These are phyloP conservation scores for Sebastes matsubarae DNA, from an alignment of 2,797 vertebrate species.

Conservation along the genomic window DNA sequence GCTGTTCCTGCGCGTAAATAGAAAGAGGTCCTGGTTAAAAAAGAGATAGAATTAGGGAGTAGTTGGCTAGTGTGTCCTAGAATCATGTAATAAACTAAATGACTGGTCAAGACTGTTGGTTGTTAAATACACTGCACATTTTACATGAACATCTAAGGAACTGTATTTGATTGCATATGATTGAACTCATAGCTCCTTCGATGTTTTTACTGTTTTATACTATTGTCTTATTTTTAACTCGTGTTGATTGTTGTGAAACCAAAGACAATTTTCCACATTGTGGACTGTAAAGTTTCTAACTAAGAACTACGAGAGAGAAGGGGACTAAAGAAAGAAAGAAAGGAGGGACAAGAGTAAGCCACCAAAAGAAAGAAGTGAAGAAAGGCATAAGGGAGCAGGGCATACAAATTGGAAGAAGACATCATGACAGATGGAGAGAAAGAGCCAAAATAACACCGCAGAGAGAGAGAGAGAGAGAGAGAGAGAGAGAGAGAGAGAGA, in stretches of 20 bases:
- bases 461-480: not conserved
- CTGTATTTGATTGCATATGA: too few species aligned
- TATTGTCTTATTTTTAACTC: too few species aligned
- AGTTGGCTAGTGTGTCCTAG: not conserved
- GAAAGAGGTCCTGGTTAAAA: not conserved
- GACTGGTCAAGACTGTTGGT: not conserved
- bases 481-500: not conserved
- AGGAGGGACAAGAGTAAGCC: not conserved
- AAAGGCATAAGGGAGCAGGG: not conserved
- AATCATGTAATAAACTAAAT: not conserved
- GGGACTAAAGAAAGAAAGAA: not conserved
- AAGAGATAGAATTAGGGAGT: not conserved
- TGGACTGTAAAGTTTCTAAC: too few species aligned
- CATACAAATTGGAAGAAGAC: slow-evolving; percentile 10
- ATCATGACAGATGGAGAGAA: slow-evolving; percentile 39
- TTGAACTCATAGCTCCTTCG: too few species aligned
- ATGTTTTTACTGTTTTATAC: too few species aligned
- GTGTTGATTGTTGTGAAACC: too few species aligned
- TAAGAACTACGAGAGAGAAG: not conserved
- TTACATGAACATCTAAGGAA: too few species aligned
- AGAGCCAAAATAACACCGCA: not conserved
- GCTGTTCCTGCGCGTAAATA: not conserved
- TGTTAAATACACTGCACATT: not conserved
- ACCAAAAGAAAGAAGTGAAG: not conserved
- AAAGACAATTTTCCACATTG: too few species aligned